Conservation (phyloP, 2,797 vertebrate species). For the Staurois parvus region DNA sequence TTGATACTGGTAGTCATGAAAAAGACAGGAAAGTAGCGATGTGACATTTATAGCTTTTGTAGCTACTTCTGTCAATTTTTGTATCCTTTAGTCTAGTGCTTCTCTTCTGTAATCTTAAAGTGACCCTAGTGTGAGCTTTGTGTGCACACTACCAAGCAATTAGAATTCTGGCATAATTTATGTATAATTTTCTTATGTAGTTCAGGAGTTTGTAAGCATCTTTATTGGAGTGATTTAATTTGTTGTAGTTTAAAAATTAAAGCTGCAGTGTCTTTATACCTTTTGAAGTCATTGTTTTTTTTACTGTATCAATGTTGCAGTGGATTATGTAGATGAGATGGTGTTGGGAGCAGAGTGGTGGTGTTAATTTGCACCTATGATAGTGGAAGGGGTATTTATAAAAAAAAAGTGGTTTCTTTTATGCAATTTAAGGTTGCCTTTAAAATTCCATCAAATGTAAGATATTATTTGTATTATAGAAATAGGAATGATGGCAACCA, state of each 20-base stretch:
- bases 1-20: background rate
- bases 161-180: constrained; percentile 50
- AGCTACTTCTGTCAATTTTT: background rate
- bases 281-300: too few relatives aligned
- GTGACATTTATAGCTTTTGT: constrained; percentile 13
- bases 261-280: background rate
- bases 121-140: constrained; percentile 44
- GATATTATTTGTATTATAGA: too few relatives aligned
- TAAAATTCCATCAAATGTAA: too few relatives aligned
- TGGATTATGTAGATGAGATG: too few relatives aligned
- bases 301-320: too few relatives aligned
- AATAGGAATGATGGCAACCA: too few relatives aligned
- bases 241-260: constrained; percentile 27
- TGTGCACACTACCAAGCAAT: constrained; percentile 46
- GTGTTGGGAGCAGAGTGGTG: too few relatives aligned
- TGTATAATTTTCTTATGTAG: constrained; percentile 43
- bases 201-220: constrained; percentile 25
- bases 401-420: too few relatives aligned
- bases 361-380: too few relatives aligned
- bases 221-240: constrained; percentile 33
- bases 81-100: constrained; percentile 1
- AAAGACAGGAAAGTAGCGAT: background rate
- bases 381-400: too few relatives aligned
- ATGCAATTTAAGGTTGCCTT: too few relatives aligned
- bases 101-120: constrained; percentile 24